These are phyloP conservation scores for Euschistus heros DNA, from an alignment of 1,140 invertebrate species.

Conservation along the genomic window DNA sequence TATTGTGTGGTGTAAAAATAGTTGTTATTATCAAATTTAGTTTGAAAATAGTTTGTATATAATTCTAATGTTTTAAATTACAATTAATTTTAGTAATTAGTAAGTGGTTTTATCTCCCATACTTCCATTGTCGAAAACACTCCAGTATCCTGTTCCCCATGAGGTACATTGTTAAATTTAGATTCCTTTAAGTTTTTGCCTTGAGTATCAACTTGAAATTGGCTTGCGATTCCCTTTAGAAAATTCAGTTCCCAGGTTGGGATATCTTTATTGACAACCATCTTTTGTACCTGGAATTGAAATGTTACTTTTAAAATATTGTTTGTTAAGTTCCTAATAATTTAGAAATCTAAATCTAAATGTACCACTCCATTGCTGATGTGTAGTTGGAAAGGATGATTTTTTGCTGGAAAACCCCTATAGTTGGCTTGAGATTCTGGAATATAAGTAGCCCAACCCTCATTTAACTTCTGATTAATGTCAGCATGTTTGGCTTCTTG, in stretches of 20 bases:
- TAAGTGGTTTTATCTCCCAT: background rate
- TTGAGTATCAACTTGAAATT: conserved; percentile 32
- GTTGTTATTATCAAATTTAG: background rate
- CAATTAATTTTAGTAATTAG: background rate
- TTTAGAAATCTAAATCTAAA: background rate
- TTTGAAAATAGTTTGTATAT: background rate
- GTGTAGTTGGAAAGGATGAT: conserved; percentile 48
- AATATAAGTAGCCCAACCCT: conserved; percentile 38
- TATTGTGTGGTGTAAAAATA: background rate
- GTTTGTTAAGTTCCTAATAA: background rate
- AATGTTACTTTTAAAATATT: background rate
- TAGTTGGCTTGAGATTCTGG: conserved; percentile 40
- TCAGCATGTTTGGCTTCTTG: conserved; percentile 39
- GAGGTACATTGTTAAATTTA: conserved; percentile 39
- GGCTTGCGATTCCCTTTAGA: conserved; percentile 49
- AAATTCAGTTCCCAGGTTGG: conserved; percentile 51
- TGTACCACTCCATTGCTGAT: conserved; percentile 42
- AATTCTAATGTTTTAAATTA: background rate
- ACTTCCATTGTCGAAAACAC: conserved; percentile 53
- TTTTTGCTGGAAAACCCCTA: conserved; percentile 38
- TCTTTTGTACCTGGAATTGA: conserved; percentile 25
- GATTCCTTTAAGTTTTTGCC: conserved; percentile 29
- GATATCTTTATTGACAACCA: conserved; percentile 37
- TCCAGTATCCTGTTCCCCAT: conserved; percentile 38
- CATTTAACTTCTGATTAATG: conserved; percentile 41